Base-by-base conservation (phyloP, 2,797 vertebrate species). In the Otus scops region DNA sequence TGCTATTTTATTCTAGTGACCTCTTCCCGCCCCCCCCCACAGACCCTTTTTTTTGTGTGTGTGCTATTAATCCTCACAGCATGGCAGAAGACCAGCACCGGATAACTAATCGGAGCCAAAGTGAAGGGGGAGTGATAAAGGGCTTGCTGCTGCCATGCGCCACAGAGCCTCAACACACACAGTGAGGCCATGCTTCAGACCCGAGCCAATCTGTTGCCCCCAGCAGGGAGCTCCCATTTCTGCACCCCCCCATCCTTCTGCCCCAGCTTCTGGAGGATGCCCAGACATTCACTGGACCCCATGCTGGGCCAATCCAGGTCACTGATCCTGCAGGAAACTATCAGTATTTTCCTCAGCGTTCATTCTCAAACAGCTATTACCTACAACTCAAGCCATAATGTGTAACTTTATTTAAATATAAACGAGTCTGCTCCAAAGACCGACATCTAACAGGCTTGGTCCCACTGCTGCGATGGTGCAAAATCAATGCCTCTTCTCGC, bases 91-190 rank as follows among this genome's bases (percentile, higher is more conserved):
- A 75, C 5, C 43, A 76, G 68, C 2, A 7, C 50, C 8, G 0
- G 64, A 16, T 56, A 87, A 59, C 38, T 43, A n/a, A 19, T 3
- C 43, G 75, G 53, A 70, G 51, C 13, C 86, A 21, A 36, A 85
- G 23, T 1, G 3, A 30, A 47, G 34, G 26, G 45, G 57, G 7
- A 83, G 39, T 16, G 0, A 6, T 2, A 56, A 68, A 61, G 60
- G 26, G 48, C n/a, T 61, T 4, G 0, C 38, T 69, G 70, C 32
- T 79, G 71, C 57, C 28, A 17, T 28, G 56, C 2, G 0, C 43
- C 39, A 53, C 1, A 0, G 30, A 11, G 22, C 34, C 70, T 41
- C 4, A 0, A 68, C 26, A 53, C 30, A 63, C 19, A 43, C 0
- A 0, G 21, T 3, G 47, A 79, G 18, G 12, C 57, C 63, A 48